Conservation (phyloP, 2,888 invertebrate species). For the Pyrochroa serraticornis region DNA sequence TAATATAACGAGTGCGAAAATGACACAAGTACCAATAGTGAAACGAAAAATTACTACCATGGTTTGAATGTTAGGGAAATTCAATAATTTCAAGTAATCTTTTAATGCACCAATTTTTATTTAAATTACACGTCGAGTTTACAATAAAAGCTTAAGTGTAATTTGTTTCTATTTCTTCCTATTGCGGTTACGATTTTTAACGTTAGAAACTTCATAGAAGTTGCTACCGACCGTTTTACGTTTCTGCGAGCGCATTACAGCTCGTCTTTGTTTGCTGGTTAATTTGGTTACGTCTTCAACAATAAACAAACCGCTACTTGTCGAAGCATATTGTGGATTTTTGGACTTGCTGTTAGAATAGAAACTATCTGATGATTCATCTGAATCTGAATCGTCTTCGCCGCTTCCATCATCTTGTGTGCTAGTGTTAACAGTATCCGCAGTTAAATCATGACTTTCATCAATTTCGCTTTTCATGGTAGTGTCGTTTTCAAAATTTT, state of each 20-base stretch:
- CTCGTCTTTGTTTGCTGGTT: slow-evolving; percentile 79
- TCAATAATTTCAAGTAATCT: too few relatives aligned
- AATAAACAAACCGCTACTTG: slow-evolving; percentile 37
- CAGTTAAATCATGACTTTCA: slow-evolving; percentile 11
- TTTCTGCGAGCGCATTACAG: slow-evolving; percentile 74
- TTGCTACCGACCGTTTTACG: slow-evolving; percentile 86
- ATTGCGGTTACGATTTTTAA: slow-evolving; percentile 83
- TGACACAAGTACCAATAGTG: background rate
- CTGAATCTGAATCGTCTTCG: slow-evolving; percentile 52
- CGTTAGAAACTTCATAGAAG: slow-evolving; percentile 88
- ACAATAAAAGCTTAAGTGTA: background rate
- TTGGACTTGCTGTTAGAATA: background rate
- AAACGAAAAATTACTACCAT: background rate
- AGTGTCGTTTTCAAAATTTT: too few relatives aligned
- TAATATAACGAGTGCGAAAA: too few relatives aligned
- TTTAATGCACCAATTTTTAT: too few relatives aligned
- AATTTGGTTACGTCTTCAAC: slow-evolving; percentile 60
- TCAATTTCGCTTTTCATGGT: slow-evolving; percentile 45
- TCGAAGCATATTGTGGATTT: slow-evolving; percentile 24
- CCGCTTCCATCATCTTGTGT: slow-evolving; percentile 29
- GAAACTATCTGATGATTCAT: slow-evolving; percentile 55
- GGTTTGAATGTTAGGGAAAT: background rate
- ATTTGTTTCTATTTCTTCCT: slow-evolving; percentile 61
- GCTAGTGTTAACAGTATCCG: background rate
- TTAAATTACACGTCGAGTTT: too few relatives aligned